phyloP scores from a whole-genome alignment of 2,113 vertebrate genomes.

The Tichodroma muraria region DNA sequence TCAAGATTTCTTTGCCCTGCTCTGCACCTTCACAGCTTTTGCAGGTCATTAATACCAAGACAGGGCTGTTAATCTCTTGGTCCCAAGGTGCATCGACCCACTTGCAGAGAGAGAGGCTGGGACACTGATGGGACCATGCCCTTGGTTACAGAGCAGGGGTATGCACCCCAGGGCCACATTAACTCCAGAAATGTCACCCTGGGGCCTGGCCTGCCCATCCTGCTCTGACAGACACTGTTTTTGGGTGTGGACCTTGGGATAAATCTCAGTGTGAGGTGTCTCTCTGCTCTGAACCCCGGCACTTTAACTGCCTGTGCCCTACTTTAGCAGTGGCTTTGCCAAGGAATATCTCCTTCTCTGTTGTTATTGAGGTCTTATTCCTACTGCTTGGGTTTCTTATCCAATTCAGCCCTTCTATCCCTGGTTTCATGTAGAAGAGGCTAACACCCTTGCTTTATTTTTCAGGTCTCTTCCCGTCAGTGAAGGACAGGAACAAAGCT shows the following conservation, averaged over 20 bases:
- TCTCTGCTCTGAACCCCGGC: not conserved
- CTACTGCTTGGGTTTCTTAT: not conserved
- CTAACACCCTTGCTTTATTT: not conserved
- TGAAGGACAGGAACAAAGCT: not conserved
- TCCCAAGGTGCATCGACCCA: not conserved
- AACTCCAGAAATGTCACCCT: not conserved
- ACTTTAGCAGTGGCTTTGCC: not conserved
- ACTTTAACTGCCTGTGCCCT: not conserved
- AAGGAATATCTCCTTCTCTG: not conserved
- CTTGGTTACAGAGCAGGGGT: not conserved
- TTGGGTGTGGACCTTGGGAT: not conserved
- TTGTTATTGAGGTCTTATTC: not conserved
- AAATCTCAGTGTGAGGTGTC: not conserved
- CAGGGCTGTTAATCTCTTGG: not conserved
- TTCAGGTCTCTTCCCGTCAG: not conserved
- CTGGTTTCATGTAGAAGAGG: not conserved
- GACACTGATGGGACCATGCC: not conserved
- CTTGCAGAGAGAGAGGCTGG: not conserved
- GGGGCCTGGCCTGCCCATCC: not conserved
- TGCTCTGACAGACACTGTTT: accelerated
- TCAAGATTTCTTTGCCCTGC: not conserved
- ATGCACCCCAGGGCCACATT: not conserved
- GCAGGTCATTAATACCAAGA: constrained; percentile 9
- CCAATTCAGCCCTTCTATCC: not conserved
- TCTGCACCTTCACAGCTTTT: not conserved